Evolutionary conservation across 2,113 vertebrate genomes (phyloP).

Genomic region (Phoxinus phoxinus): DNA sequence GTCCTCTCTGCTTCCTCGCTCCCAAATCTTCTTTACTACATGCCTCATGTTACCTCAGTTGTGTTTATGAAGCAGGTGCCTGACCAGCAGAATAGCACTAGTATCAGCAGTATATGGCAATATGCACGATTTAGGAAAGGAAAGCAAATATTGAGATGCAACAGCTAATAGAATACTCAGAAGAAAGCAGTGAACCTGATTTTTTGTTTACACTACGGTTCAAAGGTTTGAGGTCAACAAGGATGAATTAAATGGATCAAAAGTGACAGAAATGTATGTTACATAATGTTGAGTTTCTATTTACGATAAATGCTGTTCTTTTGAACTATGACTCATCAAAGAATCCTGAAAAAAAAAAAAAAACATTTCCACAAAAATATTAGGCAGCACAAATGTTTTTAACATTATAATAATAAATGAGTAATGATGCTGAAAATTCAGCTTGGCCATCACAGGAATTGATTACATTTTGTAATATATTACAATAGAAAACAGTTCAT

Average conservation of each 20-base stretch:
- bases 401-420: background rate
- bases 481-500: background rate
- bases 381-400: background rate
- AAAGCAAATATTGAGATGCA: background rate
- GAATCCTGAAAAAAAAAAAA: background rate
- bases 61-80: background rate
- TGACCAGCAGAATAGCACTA: background rate
- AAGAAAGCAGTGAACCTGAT: background rate
- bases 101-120: background rate
- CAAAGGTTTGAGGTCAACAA: background rate
- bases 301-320: background rate
- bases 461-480: too few species aligned
- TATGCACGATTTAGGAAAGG: background rate
- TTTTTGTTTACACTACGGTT: background rate
- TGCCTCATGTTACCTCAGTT: conserved; percentile 17
- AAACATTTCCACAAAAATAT: too few species aligned
- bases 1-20: conserved; percentile 20
- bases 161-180: background rate
- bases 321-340: background rate
- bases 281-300: background rate
- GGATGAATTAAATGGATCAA: background rate
- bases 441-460: too few species aligned
- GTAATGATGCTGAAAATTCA: background rate
- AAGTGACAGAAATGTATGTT: background rate
- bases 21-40: conserved; percentile 14